These are phyloP conservation scores for Myopa testacea DNA, from an alignment of 2,888 invertebrate species.

Conservation along the genomic window DNA sequence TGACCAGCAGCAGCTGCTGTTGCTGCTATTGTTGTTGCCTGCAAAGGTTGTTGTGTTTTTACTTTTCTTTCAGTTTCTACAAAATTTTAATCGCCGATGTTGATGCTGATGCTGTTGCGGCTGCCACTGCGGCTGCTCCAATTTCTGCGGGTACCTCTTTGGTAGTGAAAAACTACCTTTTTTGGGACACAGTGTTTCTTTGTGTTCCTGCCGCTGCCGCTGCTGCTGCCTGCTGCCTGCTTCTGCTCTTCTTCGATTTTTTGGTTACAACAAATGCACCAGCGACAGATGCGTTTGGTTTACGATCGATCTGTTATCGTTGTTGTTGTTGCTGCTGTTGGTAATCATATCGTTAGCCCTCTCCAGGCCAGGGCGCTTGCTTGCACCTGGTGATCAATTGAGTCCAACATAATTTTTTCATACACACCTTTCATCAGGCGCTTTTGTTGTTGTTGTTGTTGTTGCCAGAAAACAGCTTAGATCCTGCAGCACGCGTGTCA, in stretches of 20 bases:
- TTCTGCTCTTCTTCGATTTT: conserved; percentile 23
- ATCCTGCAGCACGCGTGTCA: conserved; percentile 25
- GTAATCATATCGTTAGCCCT: conserved; percentile 1
- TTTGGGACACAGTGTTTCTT: conserved; percentile 1
- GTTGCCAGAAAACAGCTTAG: conserved; percentile 18
- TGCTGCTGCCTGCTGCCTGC: conserved; percentile 2
- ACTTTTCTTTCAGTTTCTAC: conserved; percentile 24
- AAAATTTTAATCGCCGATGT: conserved; percentile 36
- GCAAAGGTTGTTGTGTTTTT: conserved; percentile 26
- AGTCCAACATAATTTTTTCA: conserved; percentile 38
- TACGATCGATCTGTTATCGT: conserved; percentile 40
- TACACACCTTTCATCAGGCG: not conserved
- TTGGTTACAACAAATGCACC: conserved; percentile 30
- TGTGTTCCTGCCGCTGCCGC: conserved; percentile 20
- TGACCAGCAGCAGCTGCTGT: conserved; percentile 26
- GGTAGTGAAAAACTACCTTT: conserved; percentile 27
- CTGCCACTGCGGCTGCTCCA: conserved; percentile 59
- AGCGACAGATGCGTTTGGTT: conserved; percentile 49
- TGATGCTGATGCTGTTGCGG: conserved; percentile 56
- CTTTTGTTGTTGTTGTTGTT: conserved; percentile 38
- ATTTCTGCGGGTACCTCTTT: conserved; percentile 58
- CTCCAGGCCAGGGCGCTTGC: conserved; percentile 10
- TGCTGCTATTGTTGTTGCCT: conserved; percentile 20
- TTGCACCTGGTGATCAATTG: conserved; percentile 64
- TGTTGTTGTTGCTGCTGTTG: conserved; percentile 42